These are phyloP conservation scores for Coptotermes formosanus DNA, from an alignment of 1,140 invertebrate genomes.

Conservation along the genomic window DNA sequence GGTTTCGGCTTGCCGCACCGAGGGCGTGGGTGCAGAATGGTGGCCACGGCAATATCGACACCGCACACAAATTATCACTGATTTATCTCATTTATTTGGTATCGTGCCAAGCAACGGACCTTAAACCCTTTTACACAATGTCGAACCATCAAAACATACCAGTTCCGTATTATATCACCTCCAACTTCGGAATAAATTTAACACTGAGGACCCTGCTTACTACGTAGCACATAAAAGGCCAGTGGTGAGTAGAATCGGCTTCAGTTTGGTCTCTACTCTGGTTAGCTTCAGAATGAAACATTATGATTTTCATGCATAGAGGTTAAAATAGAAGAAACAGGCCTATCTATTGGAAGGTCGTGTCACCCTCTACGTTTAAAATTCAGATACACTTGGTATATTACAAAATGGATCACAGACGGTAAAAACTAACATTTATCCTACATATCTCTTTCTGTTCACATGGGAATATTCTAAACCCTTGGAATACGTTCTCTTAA, in stretches of 20 bases:
- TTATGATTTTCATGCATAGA: too few relatives aligned
- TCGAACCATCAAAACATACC: background rate
- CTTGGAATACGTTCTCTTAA: too few relatives aligned
- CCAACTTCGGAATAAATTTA: background rate
- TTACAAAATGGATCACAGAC: too few relatives aligned
- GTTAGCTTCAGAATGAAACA: too few relatives aligned
- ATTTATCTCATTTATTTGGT: conserved; percentile 7
- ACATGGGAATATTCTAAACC: too few relatives aligned
- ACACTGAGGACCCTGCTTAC: background rate
- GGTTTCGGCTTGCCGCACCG: background rate
- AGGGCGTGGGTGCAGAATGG: background rate
- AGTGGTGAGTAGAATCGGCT: background rate
- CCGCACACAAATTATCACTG: conserved; percentile 7
- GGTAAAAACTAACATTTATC: too few relatives aligned
- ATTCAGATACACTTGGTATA: too few relatives aligned
- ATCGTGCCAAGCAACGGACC: background rate
- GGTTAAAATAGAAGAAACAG: too few relatives aligned
- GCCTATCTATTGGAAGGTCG: too few relatives aligned
- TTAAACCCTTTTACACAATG: background rate
- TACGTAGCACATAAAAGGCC: background rate
- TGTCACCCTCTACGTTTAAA: too few relatives aligned
- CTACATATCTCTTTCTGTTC: too few relatives aligned
- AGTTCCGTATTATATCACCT: background rate
- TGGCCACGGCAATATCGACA: background rate
- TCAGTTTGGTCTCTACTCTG: too few relatives aligned